phyloP scores from a whole-genome alignment of 1,140 invertebrate genomes.

The Meloidogyne hapla region DNA sequence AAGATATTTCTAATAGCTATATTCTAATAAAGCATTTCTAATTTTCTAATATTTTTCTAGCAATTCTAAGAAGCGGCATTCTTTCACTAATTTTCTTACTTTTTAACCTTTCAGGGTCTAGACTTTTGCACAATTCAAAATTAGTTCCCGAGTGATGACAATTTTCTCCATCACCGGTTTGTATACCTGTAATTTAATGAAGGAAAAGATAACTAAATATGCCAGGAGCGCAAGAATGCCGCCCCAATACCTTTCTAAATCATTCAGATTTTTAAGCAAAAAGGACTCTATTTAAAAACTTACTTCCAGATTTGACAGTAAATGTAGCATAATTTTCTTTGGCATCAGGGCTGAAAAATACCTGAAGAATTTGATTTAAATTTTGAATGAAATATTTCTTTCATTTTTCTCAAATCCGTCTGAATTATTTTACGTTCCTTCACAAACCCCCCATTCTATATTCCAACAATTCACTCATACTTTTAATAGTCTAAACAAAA shows the following conservation, averaged over 20 bases:
- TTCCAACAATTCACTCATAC: neutral
- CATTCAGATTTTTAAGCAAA: neutral
- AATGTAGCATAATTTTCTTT: conserved; percentile 62
- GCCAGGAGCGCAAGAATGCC: neutral
- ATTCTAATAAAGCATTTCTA: neutral
- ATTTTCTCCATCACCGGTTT: neutral
- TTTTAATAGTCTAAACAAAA: no score
- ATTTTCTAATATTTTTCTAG: neutral
- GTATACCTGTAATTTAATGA: neutral
- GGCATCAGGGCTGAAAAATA: conserved; percentile 51
- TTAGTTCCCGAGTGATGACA: conserved; percentile 5
- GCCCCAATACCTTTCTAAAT: neutral
- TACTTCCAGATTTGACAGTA: conserved; percentile 63
- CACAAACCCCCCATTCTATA: neutral
- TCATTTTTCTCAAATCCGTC: no score
- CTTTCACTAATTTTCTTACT: neutral
- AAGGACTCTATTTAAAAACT: conserved; percentile 16
- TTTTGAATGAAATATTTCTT: neutral
- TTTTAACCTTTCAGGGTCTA: conserved; percentile 8
- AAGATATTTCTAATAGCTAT: no score
- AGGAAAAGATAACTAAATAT: neutral
- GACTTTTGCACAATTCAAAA: conserved; percentile 16
- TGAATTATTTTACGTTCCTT: no score
- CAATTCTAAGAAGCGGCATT: neutral
- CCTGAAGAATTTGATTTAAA: conserved; percentile 2